Evolutionary conservation across 2,797 vertebrate genomes (phyloP).

Genomic region (Sebastes trivittatus): DNA sequence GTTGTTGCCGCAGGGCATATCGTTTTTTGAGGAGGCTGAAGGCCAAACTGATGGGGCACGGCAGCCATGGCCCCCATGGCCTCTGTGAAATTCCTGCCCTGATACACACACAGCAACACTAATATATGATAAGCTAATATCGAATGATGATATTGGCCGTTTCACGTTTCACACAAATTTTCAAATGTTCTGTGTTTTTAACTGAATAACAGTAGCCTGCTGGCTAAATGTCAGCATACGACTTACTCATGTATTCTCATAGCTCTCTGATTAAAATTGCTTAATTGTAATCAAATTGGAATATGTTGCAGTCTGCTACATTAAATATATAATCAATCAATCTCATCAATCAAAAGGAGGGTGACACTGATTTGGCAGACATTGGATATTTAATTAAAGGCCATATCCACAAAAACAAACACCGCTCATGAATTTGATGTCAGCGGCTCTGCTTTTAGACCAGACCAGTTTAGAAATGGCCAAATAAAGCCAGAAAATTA

Average conservation of each 20-base stretch:
- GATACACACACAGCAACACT: neutral
- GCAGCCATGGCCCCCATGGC: too few relatives aligned
- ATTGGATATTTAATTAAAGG: neutral
- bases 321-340: neutral
- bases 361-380: neutral
- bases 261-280: neutral
- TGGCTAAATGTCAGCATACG: neutral
- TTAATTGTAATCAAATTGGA: neutral
- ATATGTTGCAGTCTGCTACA: neutral
- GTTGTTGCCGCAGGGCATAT: accelerated
- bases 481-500: neutral
- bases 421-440: neutral
- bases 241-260: neutral
- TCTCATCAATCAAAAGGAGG: neutral
- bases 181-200: neutral
- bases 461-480: neutral
- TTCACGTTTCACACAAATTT: neutral
- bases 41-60: too few relatives aligned
- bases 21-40: too few relatives aligned
- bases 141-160: neutral
- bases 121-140: neutral
- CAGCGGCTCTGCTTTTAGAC: neutral
- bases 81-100: too few relatives aligned
- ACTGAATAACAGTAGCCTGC: neutral
- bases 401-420: neutral